Evolutionary conservation across 1,140 invertebrate genomes (phyloP).

Genomic region (Aphelenchoides besseyi): DNA sequence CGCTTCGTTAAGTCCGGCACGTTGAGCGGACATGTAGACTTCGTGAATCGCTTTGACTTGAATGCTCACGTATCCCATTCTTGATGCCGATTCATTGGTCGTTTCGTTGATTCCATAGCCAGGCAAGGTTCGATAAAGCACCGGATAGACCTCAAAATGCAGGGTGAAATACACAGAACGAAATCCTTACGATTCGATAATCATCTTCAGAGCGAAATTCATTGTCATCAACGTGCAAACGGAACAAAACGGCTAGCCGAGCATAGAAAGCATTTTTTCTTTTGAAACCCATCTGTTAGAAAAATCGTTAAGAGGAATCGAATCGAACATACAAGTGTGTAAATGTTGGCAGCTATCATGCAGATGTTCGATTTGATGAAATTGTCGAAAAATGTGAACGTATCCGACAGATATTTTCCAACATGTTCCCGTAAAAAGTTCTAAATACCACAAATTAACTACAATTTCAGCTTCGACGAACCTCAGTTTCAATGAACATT

Average conservation of each 20-base stretch:
- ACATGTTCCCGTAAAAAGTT: slow-evolving; percentile 56
- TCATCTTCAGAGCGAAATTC: slow-evolving; percentile 43
- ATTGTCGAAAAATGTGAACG: slow-evolving; percentile 55
- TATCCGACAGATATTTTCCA: slow-evolving; percentile 60
- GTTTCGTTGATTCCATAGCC: slow-evolving; percentile 50
- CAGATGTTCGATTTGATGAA: slow-evolving; percentile 52
- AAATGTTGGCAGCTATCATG: slow-evolving; percentile 48
- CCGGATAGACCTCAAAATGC: slow-evolving; percentile 51
- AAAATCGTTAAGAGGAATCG: neutral
- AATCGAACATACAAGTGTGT: slow-evolving; percentile 39
- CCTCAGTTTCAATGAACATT: slow-evolving; percentile 54
- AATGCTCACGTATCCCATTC: slow-evolving; percentile 32
- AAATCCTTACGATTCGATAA: slow-evolving; percentile 35
- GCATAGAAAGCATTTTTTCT: slow-evolving; percentile 57
- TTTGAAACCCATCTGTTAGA: slow-evolving; percentile 55
- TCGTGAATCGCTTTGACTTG: slow-evolving; percentile 61
- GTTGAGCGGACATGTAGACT: slow-evolving; percentile 56
- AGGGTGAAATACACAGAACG: slow-evolving; percentile 12
- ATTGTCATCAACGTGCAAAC: slow-evolving; percentile 47
- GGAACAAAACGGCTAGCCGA: slow-evolving; percentile 57
- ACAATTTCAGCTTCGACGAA: slow-evolving; percentile 10
- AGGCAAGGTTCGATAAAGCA: slow-evolving; percentile 51
- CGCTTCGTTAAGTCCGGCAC: slow-evolving; percentile 52
- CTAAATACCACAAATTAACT: slow-evolving; percentile 33
- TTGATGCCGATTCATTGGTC: neutral